phyloP scores from a whole-genome alignment of 2,113 vertebrate species.

The Macrotus californicus region DNA sequence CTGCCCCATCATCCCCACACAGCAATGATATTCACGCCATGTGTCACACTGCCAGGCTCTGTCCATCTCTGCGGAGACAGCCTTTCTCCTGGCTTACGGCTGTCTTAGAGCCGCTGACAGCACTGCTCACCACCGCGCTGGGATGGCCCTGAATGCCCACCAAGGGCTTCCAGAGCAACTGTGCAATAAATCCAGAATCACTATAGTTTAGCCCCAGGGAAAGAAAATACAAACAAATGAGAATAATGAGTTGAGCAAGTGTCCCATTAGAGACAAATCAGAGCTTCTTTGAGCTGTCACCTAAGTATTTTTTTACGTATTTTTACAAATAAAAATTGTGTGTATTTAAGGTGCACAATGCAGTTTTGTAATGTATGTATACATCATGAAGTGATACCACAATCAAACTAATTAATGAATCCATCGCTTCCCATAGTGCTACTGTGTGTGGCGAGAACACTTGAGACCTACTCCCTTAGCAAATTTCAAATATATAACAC shows the following conservation, averaged over 20 bases:
- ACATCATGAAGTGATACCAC: background rate
- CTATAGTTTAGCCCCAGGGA: background rate
- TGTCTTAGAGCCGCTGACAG: background rate
- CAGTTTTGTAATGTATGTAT: background rate
- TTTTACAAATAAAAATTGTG: background rate
- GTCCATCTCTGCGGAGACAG: background rate
- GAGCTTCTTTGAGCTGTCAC: background rate
- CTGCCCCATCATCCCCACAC: background rate
- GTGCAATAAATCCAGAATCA: background rate
- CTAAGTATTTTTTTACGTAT: background rate
- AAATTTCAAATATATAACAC: too few relatives aligned
- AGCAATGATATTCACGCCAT: background rate
- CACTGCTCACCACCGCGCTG: rapidly evolving
- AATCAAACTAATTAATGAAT: background rate
- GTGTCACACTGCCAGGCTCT: too few relatives aligned
- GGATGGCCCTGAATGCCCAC: background rate
- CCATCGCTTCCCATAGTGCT: background rate
- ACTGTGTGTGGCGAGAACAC: background rate
- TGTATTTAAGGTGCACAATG: background rate
- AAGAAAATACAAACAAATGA: background rate
- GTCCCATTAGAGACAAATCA: background rate
- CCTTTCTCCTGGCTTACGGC: background rate
- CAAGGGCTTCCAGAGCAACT: background rate
- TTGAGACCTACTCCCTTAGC: background rate
- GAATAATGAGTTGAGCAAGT: background rate